phyloP scores from a whole-genome alignment of 2,797 vertebrate genomes.

The Onychomys arenicola region DNA sequence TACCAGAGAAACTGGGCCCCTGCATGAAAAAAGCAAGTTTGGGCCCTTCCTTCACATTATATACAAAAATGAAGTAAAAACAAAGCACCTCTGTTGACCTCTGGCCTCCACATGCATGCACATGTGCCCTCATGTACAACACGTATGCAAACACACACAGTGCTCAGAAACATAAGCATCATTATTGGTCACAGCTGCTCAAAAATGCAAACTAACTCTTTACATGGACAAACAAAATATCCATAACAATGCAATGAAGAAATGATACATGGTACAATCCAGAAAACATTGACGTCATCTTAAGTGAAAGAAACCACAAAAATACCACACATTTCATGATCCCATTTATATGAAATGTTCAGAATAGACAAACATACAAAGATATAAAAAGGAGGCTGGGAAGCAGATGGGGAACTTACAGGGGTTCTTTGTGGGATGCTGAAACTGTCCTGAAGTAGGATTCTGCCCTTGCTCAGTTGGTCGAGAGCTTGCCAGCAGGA shows the following conservation, averaged over 20 bases:
- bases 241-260: background rate
- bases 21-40: background rate
- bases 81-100: background rate
- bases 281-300: background rate
- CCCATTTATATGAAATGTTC: background rate
- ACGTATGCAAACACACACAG: background rate
- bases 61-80: conserved; percentile 6
- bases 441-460: background rate
- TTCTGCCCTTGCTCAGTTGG: background rate
- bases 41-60: background rate
- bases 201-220: background rate
- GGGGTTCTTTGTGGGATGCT: background rate
- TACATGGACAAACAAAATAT: background rate
- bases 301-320: background rate
- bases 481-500: background rate
- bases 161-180: background rate
- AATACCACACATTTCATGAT: background rate
- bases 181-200: background rate
- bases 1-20: background rate
- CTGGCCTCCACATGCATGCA: background rate
- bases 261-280: background rate
- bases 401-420: background rate
- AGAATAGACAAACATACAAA: background rate
- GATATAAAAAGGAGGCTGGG: background rate
- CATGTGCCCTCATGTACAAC: no score